Evolutionary conservation across 2,113 vertebrate genomes (phyloP).

Genomic region (Naja naja): DNA sequence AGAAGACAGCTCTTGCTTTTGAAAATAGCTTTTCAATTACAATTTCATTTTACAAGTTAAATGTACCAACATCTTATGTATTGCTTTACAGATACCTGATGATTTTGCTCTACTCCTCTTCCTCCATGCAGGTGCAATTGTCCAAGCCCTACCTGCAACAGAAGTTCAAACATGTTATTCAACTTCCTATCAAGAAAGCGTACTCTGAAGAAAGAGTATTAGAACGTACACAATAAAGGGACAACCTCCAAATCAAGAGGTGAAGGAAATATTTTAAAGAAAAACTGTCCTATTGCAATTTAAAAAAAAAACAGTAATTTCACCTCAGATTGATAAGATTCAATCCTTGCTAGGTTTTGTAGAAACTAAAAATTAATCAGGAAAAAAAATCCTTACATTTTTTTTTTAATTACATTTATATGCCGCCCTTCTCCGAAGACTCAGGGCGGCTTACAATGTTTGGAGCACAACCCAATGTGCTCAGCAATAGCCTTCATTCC

Average conservation of each 20-base stretch:
- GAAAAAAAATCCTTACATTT: not conserved
- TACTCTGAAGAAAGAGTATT: not conserved
- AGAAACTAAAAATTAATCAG: not conserved
- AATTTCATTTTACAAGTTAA: not conserved
- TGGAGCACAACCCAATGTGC: too few relatives aligned
- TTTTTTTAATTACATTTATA: too few relatives aligned
- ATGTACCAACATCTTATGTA: not conserved
- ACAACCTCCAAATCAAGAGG: not conserved
- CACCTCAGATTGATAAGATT: not conserved
- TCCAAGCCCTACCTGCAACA: constrained; percentile 88
- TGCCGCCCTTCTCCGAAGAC: too few relatives aligned
- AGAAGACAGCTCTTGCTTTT: not conserved
- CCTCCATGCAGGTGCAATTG: constrained; percentile 96
- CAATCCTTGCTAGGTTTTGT: not conserved
- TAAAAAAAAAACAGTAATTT: not conserved
- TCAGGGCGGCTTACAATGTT: too few relatives aligned
- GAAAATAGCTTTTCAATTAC: not conserved
- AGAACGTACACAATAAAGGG: not conserved
- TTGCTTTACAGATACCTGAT: constrained; percentile 77
- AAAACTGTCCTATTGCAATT: not conserved
- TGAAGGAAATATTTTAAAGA: not conserved
- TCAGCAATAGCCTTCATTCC: too few relatives aligned
- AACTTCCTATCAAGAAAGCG: not conserved
- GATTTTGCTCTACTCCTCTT: constrained; percentile 95
- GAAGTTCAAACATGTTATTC: not conserved